Evolutionary conservation across 2,113 vertebrate genomes (phyloP).

Genomic region (Symphodus melops): DNA sequence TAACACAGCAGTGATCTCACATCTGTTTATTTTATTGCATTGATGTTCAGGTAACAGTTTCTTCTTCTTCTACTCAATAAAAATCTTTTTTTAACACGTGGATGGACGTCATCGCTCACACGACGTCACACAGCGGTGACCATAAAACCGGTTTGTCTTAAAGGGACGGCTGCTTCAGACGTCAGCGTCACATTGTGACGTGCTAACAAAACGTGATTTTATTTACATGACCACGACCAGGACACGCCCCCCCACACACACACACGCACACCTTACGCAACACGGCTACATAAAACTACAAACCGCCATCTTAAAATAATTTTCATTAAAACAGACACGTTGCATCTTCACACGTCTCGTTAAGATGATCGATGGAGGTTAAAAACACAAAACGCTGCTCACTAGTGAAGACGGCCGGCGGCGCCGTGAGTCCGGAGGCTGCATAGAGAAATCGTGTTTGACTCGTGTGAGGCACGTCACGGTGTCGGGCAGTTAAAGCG

Average conservation of each 20-base stretch:
- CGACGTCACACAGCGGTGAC: slow-evolving; percentile 8
- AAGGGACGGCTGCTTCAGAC: not conserved
- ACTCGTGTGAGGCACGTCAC: slow-evolving; percentile 29
- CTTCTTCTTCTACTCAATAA: slow-evolving; percentile 37
- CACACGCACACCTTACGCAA: too few species aligned
- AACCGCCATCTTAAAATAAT: too few species aligned
- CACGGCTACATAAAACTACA: too few species aligned
- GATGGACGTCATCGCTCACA: not conserved
- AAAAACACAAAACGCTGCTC: not conserved
- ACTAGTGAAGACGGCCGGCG: not conserved
- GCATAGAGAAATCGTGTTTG: slow-evolving; percentile 24
- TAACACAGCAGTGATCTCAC: not conserved
- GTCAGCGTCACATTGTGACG: not conserved
- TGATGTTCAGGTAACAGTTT: slow-evolving; percentile 10
- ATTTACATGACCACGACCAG: too few species aligned
- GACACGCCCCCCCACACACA: too few species aligned
- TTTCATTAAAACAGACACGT: not conserved
- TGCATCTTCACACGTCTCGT: not conserved
- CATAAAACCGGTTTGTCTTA: not conserved
- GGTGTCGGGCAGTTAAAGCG: slow-evolving; percentile 33
- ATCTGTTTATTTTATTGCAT: slow-evolving; percentile 43
- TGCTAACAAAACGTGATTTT: not conserved
- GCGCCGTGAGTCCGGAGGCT: not conserved
- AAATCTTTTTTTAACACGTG: slow-evolving; percentile 10
- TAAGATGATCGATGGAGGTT: slow-evolving; percentile 2